Base-by-base conservation (phyloP, 2,113 vertebrate species). In the Sterrhoptilus dennistouni region DNA sequence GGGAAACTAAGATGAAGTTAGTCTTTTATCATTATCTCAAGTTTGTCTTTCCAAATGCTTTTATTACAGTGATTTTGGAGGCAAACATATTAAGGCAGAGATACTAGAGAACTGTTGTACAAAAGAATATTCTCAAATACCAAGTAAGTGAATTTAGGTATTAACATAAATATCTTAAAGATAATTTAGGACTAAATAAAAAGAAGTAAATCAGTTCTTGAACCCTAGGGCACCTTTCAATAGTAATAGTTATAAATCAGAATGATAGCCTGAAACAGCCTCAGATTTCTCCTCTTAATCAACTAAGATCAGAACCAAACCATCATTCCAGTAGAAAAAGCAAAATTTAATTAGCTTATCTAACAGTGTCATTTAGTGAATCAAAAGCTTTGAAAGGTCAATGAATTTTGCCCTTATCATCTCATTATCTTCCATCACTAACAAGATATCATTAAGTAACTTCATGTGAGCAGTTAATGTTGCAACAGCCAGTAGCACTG, bases 301-400 rank as follows among this genome's bases (percentile, higher is more conserved):
- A 98, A 97, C 96, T 97, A 96, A 97, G 95, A 97, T 89, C 94
- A 94, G 96, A 98, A 97, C 74, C 57, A 94, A 96, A 90, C 54
- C 95, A 96, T 96, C 96, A 97, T 96, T 97, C 95, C 75, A 97
- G 76, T 56, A 96, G 91, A 95, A 97, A 93, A 97, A 97, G 96
- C 77, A 96, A 97, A 91, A 97, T 97, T 98, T 98, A 98, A 98
- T 98, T 97, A 98, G 97, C 97, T 98, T 96, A 97, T 97, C 97
- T 97, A 98, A 96, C 85, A 97, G 97, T 96, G 96, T 98, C 97
- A 98, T 98, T 98, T 97, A 97, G 95, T 94, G 95, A 98, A 97
- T 98, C 97, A 97, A 97, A 98, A 98, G 93, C 92, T 97, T 96
- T 92, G 96, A 97, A 98, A 98, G 97, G 97, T 98, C 97, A 97